Base-by-base conservation (phyloP, 2,797 vertebrate species). In the Brachymystax lenok region DNA sequence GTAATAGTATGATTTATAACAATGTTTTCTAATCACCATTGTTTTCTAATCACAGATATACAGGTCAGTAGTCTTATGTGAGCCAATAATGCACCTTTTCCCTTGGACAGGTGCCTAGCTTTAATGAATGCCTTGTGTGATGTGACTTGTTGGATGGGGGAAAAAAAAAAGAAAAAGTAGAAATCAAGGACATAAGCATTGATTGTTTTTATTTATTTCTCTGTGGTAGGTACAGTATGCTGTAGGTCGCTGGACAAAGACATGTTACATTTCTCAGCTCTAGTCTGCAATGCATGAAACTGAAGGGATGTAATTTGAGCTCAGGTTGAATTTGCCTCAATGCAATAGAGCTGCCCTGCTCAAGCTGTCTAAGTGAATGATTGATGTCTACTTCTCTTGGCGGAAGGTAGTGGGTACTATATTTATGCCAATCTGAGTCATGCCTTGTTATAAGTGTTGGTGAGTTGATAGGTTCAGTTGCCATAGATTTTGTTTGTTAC, bases 251-350 rank as follows among this genome's bases (percentile, higher is more conserved):
- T n/a, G 6, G 59, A 50, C 40, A 69, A 69, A 40, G 30, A 50
- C 17, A 50, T 14, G 52, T 67, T 79, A 78, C 79, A 79, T 78
- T 84, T 83, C 66, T 76, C 40, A 75, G 28, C 71, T 73, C 7
- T 30, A 33, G 85, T 86, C 88, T 80, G 84, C 85, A 84, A 90
- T 88, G 88, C 78, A 75, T 4, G 54, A 74, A 75, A 63, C 50
- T 0, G 74, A 85, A 78, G 79, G 78, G 71, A 77, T 69, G 80
- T 77, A 13, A 63, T 27, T 19, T 52, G 69, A 82, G 83, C 88
- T 90, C 82, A 84, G 87, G 87, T 84, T 76, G 80, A 87, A 85
- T 81, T 71, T 71, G 73, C 81, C 76, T 5, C 70, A 69, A 71
- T 79, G 85, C 83, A 75, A 72, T 68, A 67, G 85, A 19, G 19